Evolutionary conservation across 2,888 invertebrate genomes (phyloP), one percentile per base, ranked within the genome.

Genomic region (Siphlonurus alternatus): DNA sequence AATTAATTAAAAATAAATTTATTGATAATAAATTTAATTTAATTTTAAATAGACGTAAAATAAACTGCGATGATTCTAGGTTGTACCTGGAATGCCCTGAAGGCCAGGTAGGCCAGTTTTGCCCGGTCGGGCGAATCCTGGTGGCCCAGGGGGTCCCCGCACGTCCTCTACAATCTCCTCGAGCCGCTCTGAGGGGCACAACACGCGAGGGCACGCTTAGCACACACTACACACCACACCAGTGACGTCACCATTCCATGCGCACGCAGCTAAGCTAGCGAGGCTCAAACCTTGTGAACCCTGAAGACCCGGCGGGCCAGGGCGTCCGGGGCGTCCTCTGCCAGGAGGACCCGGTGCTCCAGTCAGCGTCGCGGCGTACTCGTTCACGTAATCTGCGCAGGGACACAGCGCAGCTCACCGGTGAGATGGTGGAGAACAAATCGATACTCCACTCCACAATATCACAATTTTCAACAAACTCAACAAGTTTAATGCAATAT

Each of bases 281-380:
- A 38, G 38, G 59, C 62, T 67, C 70, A 63, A 67, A 84, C 88
- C 88, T 78, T 83, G 79, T 23, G 79, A 76, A 69, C 89, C 89
- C 70, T 84, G 82, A 1, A 79, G 74, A 59, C 91, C 91, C 59
- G 85, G 82, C 68, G 80, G 76, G 20, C 91, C 91, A 22, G 83
- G 81, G 62, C 82, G 81, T 54, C 90, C 90, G 68, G 84, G 79
- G 71, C 81, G 82, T 25, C 83, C 82, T 61, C 77, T 76, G 59
- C 86, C 84, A 19, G 86, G 83, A 23, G 82, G 82, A 22, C 86
- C 86, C 53, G 87, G 84, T 3, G 85, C 83, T 62, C 86, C 85
- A 63, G 76, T 71, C 82, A 79, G 69, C 23, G 80, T 78, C 60
- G 83, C 78, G 60, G 84, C 79, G 70, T 91, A 76, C 72, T 89